phyloP scores from a whole-genome alignment of 2,888 invertebrate genomes.

The Drosophila macrospina region DNA sequence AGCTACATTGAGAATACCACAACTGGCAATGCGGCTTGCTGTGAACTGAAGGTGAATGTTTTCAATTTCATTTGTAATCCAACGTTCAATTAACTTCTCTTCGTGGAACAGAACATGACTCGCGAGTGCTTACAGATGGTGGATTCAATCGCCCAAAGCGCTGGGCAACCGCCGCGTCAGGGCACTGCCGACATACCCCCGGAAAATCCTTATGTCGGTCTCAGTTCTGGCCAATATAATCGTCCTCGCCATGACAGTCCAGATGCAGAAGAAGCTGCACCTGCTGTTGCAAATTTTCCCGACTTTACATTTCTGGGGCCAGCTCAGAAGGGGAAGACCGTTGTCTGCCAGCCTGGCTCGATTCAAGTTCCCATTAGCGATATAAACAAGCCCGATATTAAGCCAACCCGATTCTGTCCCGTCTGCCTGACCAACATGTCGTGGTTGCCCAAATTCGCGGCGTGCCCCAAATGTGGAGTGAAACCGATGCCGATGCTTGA shows the following conservation, averaged over 20 bases:
- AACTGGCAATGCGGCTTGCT: constrained; percentile 49
- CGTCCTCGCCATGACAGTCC: not conserved
- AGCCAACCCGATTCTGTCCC: constrained; percentile 73
- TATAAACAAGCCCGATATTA: constrained; percentile 21
- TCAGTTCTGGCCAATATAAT: not conserved
- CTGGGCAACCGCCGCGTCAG: not conserved
- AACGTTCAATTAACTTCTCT: too few species aligned
- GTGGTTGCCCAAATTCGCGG: constrained; percentile 85
- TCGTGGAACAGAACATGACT: constrained; percentile 50
- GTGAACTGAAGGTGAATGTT: constrained; percentile 56
- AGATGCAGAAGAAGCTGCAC: not conserved
- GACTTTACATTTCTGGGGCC: constrained; percentile 27
- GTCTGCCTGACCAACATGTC: constrained; percentile 82
- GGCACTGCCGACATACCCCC: too few species aligned
- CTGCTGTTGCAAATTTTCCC: not conserved
- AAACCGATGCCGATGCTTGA: constrained; percentile 76
- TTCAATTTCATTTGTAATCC: too few species aligned
- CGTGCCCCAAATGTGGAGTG: constrained; percentile 82
- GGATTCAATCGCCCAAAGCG: constrained; percentile 39
- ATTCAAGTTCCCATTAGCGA: constrained; percentile 34
- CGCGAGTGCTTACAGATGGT: constrained; percentile 52
- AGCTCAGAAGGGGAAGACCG: not conserved
- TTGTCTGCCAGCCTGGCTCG: constrained; percentile 5
- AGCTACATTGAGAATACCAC: constrained; percentile 29
- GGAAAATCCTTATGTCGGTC: not conserved